Evolutionary conservation across 2,888 invertebrate genomes (phyloP).

Genomic region (Pegoplata infirma): DNA sequence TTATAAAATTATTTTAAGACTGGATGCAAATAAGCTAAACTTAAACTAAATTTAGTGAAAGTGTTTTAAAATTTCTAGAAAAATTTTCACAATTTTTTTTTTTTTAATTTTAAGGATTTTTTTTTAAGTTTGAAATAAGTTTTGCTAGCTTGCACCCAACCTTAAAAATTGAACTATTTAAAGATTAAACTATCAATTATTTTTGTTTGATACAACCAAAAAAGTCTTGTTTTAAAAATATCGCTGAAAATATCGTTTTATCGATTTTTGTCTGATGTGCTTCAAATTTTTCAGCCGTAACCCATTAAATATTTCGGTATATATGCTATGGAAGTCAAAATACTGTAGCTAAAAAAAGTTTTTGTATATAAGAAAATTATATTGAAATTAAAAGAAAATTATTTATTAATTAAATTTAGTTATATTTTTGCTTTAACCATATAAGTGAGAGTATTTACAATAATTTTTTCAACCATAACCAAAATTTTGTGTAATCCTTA

Average conservation of each 20-base stretch:
- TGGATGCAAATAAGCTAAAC: not conserved
- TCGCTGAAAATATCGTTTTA: not conserved
- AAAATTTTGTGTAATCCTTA: not conserved
- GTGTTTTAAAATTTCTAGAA: too few species aligned
- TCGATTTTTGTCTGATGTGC: not conserved
- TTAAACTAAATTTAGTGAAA: too few species aligned
- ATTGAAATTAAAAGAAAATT: not conserved
- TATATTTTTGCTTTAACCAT: slow-evolving; percentile 4
- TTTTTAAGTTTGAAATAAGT: too few species aligned
- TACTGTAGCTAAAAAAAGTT: slow-evolving; percentile 91
- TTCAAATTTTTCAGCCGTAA: slow-evolving; percentile 81
- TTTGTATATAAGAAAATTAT: not conserved
- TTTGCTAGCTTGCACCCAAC: too few species aligned
- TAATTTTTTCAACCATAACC: slow-evolving; percentile 37
- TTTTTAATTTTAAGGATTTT: too few species aligned
- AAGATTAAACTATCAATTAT: slow-evolving; percentile 15
- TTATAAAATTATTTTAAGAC: not conserved
- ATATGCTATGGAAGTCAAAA: slow-evolving; percentile 91
- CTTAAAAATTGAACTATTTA: slow-evolving; percentile 41
- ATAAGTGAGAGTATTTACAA: slow-evolving; percentile 17
- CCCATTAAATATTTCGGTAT: slow-evolving; percentile 93
- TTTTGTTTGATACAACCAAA: slow-evolving; percentile 18
- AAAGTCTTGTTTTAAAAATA: not conserved
- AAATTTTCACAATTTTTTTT: too few species aligned
- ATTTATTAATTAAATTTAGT: not conserved